Conservation (phyloP, 2,888 invertebrate genomes). For the Gastrophysa polygoni region DNA sequence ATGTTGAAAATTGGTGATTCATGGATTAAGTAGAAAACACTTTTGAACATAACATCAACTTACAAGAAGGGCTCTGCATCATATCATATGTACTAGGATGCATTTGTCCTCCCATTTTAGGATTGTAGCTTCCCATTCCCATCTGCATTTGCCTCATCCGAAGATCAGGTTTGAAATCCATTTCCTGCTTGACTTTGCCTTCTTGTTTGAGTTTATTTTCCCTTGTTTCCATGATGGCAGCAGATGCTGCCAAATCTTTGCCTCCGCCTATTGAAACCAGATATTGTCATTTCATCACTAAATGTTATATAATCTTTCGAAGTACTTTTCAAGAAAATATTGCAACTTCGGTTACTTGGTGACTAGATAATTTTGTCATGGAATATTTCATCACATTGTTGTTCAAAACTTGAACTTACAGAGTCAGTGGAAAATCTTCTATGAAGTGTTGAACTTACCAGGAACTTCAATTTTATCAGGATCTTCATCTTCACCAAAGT, state of each 20-base stretch:
- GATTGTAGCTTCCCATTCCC: slow-evolving; percentile 52
- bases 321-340: no score
- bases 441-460: slow-evolving; percentile 68
- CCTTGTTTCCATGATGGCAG: slow-evolving; percentile 62
- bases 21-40: no score
- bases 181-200: slow-evolving; percentile 59
- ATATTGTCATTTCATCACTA: no score
- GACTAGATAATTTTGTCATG: no score
- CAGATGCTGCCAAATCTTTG: slow-evolving; percentile 83
- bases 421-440: no score
- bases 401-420: no score
- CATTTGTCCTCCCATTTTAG: slow-evolving; percentile 59
- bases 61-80: slow-evolving; percentile 58
- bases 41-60: no score
- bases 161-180: slow-evolving; percentile 40
- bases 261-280: slow-evolving; percentile 80
- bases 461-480: slow-evolving; percentile 92
- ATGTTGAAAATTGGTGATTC: no score
- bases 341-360: no score
- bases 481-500: slow-evolving; percentile 88
- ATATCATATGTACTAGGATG: slow-evolving; percentile 64
- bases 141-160: slow-evolving; percentile 42
- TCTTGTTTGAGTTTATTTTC: slow-evolving; percentile 60
- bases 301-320: no score
- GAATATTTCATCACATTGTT: no score